phyloP scores from a whole-genome alignment of 2,888 invertebrate species.

The Nemotelus pantherinus region DNA sequence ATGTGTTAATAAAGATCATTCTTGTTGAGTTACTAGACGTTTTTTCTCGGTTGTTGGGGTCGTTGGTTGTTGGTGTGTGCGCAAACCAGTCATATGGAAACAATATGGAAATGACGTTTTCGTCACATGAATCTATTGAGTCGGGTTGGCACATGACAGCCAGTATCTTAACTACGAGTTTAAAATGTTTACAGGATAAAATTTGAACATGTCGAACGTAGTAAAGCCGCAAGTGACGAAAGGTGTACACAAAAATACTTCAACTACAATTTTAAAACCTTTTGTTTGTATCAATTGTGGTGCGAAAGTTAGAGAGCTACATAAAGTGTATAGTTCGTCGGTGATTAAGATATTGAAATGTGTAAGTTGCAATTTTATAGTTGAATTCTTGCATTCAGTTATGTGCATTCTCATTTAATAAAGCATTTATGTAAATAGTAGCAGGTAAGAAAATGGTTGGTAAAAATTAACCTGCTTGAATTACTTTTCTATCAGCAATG shows the following conservation, averaged over 20 bases:
- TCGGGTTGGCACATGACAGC: neutral
- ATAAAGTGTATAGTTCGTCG: constrained; percentile 75
- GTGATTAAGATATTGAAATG: constrained; percentile 79
- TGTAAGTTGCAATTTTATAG: constrained; percentile 67
- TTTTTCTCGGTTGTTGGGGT: neutral
- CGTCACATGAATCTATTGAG: neutral
- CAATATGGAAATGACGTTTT: constrained; percentile 19
- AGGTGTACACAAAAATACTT: neutral
- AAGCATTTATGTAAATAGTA: too few species aligned
- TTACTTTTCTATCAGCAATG: too few species aligned
- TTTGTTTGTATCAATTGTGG: constrained; percentile 77
- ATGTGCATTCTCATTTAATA: too few species aligned
- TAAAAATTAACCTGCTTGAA: too few species aligned
- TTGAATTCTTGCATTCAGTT: neutral
- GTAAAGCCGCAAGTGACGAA: neutral
- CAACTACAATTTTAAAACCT: constrained; percentile 42
- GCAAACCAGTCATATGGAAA: constrained; percentile 17
- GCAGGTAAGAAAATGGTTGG: too few species aligned
- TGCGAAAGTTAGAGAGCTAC: constrained; percentile 70
- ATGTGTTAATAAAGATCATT: constrained; percentile 26
- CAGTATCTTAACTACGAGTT: neutral
- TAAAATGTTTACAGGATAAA: too few species aligned
- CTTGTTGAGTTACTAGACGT: constrained; percentile 32
- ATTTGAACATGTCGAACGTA: neutral
- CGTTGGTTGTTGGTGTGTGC: constrained; percentile 1